Evolutionary conservation across 2,888 invertebrate genomes (phyloP).

Genomic region (Trissolcus japonicus): DNA sequence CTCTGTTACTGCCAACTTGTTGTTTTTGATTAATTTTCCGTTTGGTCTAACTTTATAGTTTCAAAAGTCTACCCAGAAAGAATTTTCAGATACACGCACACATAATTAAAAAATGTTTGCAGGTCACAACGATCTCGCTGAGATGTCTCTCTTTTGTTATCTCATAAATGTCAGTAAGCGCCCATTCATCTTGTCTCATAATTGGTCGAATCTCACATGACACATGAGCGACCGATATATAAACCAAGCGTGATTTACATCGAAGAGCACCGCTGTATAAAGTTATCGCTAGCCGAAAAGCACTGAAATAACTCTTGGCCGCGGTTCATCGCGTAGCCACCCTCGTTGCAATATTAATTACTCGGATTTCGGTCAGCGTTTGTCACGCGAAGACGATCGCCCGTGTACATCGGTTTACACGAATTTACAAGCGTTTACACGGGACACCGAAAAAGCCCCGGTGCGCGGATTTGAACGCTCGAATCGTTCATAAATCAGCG

Average conservation of each 20-base stretch:
- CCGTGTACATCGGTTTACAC: constrained; percentile 36
- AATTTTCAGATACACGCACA: too few relatives aligned
- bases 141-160: neutral
- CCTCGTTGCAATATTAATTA: constrained; percentile 69
- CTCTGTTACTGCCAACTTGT: constrained; percentile 1
- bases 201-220: constrained; percentile 22
- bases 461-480: constrained; percentile 25
- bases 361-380: constrained; percentile 62
- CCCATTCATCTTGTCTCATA: constrained; percentile 7
- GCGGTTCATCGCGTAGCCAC: constrained; percentile 55
- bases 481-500: constrained; percentile 52
- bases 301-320: constrained; percentile 65
- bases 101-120: too few relatives aligned
- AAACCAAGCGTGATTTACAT: constrained; percentile 19
- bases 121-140: too few relatives aligned
- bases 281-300: constrained; percentile 24
- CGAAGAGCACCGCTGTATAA: constrained; percentile 19
- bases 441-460: constrained; percentile 15
- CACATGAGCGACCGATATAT: constrained; percentile 19
- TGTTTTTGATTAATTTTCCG: too few relatives aligned
- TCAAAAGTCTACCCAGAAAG: too few relatives aligned
- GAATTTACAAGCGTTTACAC: constrained; percentile 59
- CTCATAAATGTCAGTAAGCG: neutral
- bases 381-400: constrained; percentile 34
- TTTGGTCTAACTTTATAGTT: too few relatives aligned